Evolutionary conservation across 37 sponge, comb jelly and placozoan species (phyloP).

Genomic region (Cladorhizidae sp.): DNA sequence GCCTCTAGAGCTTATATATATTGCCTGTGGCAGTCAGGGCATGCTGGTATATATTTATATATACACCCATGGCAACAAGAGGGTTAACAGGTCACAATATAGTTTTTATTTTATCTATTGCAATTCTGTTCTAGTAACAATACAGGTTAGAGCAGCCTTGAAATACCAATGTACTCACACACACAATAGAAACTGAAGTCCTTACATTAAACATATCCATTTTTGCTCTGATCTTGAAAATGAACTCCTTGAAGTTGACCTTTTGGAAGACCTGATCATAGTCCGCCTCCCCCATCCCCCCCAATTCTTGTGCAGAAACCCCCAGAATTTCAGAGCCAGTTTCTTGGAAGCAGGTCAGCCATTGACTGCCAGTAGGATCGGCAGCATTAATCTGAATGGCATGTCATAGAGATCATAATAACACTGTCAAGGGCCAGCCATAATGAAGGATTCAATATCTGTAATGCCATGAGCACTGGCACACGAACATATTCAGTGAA

Average conservation of each 20-base stretch:
- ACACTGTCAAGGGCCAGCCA: background rate
- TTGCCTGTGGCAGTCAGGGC: no score
- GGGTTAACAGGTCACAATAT: no score
- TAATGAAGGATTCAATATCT: background rate
- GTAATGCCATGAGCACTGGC: no score
- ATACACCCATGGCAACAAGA: no score
- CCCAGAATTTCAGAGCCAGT: constrained; percentile 68
- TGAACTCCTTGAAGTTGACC: constrained; percentile 72
- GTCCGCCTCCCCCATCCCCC: constrained; percentile 73
- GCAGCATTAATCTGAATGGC: constrained; percentile 52
- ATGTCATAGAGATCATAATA: background rate
- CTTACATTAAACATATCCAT: constrained; percentile 88
- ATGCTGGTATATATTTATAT: no score
- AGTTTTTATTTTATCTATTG: no score
- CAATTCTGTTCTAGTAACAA: no score
- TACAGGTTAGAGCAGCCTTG: no score
- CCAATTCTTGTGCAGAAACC: constrained; percentile 60
- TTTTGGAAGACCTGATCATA: constrained; percentile 71
- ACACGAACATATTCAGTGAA: no score
- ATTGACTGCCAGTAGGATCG: constrained; percentile 71
- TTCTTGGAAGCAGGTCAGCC: constrained; percentile 90
- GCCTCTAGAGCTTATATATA: no score
- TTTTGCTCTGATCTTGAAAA: constrained; percentile 79
- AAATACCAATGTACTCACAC: no score
- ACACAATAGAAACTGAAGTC: no score